Conservation (phyloP, 2,113 vertebrate species). For the Trinectes maculatus region DNA sequence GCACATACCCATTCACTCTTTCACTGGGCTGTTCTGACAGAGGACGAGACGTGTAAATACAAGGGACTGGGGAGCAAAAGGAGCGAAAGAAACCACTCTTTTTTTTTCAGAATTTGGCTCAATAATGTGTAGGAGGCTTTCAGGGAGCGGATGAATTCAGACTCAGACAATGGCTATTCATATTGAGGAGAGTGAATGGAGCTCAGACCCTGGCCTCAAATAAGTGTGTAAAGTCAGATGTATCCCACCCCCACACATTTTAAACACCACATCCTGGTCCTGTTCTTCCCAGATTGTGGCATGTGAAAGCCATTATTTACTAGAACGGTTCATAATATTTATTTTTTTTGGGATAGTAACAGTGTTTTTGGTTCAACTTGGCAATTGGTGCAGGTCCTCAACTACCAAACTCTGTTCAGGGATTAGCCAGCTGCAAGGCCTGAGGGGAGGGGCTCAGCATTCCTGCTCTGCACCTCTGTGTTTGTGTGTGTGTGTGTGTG, state of each 20-base stretch:
- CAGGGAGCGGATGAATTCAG: constrained; percentile 62
- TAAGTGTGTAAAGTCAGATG: constrained; percentile 57
- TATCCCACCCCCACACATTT: constrained; percentile 39
- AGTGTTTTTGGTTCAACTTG: constrained; percentile 30
- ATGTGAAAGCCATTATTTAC: not conserved
- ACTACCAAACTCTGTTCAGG: constrained; percentile 45
- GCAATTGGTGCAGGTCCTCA: constrained; percentile 45
- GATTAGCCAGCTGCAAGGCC: constrained; percentile 75
- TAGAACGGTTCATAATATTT: not conserved
- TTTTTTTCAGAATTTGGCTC: constrained; percentile 45
- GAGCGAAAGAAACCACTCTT: constrained; percentile 21
- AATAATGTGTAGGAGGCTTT: constrained; percentile 68
- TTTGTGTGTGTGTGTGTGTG: constrained; percentile 43
- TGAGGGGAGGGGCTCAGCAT: constrained; percentile 70
- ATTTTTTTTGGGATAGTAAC: not conserved
- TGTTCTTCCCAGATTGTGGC: not conserved
- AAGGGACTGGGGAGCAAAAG: constrained; percentile 3
- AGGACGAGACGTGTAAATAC: not conserved
- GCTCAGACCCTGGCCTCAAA: constrained; percentile 51
- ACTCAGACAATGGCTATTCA: constrained; percentile 74
- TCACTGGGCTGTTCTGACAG: not conserved
- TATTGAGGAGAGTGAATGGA: constrained; percentile 66
- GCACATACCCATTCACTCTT: no score
- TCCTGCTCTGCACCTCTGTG: constrained; percentile 72
- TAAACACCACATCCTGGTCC: not conserved